phyloP scores from a whole-genome alignment of 2,797 vertebrate genomes.

The Sebastes melanostomus region DNA sequence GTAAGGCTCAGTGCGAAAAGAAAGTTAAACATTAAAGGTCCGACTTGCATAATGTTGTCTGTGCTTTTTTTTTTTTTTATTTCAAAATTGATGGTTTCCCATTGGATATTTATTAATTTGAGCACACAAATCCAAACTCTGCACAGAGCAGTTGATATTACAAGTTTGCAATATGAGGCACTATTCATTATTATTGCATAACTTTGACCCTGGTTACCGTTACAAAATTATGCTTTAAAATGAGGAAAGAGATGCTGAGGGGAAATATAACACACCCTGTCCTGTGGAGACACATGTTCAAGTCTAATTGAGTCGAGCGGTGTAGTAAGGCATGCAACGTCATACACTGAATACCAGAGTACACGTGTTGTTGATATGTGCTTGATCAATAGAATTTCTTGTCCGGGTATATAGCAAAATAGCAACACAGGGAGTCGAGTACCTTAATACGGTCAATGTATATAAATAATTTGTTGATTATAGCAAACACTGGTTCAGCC shows the following conservation, averaged over 20 bases:
- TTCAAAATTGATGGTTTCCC: conserved; percentile 36
- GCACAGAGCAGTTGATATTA: conserved; percentile 65
- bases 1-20: conserved; percentile 83
- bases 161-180: conserved; percentile 83
- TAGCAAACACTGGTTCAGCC: conserved; percentile 77
- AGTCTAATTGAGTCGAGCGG: conserved; percentile 63
- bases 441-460: conserved; percentile 61
- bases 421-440: conserved; percentile 63
- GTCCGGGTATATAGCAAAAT: conserved; percentile 57
- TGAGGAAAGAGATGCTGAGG: conserved; percentile 74
- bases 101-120: conserved; percentile 63
- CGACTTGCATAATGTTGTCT: conserved; percentile 78
- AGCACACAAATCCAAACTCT: conserved; percentile 59
- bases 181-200: conserved; percentile 88
- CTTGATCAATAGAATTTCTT: conserved; percentile 53
- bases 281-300: conserved; percentile 66
- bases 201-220: conserved; percentile 89
- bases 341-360: conserved; percentile 55
- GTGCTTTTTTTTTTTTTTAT: conserved; percentile 62
- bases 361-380: conserved; percentile 70
- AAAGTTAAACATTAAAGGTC: conserved; percentile 69
- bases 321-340: conserved; percentile 74
- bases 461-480: conserved; percentile 65
- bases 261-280: conserved; percentile 74
- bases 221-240: conserved; percentile 89